Evolutionary conservation across 2,888 invertebrate genomes (phyloP).

Genomic region (Clistopyga incitator): DNA sequence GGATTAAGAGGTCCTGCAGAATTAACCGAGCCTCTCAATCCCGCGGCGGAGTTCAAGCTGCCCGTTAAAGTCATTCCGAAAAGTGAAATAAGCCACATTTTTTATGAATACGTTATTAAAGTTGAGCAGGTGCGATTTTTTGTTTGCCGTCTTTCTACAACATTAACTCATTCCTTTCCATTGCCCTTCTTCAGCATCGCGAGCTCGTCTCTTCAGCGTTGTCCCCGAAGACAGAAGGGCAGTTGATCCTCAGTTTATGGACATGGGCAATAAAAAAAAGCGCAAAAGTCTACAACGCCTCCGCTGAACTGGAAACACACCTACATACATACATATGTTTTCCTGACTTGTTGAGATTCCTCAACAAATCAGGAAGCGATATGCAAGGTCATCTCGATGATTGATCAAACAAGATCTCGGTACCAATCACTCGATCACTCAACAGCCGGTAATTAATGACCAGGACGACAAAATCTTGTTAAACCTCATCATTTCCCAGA

Average conservation of each 20-base stretch:
- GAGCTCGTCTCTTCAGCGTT: not conserved
- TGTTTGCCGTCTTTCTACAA: no score
- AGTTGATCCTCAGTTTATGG: not conserved
- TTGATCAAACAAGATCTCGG: not conserved
- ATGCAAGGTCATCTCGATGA: no score
- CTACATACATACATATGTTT: not conserved
- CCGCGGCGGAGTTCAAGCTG: not conserved
- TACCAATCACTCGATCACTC: not conserved
- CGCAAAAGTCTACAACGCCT: conserved; percentile 9
- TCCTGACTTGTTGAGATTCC: no score
- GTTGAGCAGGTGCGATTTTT: not conserved
- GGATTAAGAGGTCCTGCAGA: conserved; percentile 27
- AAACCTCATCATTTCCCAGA: no score
- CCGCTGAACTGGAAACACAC: conserved; percentile 37
- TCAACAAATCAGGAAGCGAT: no score
- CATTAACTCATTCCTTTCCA: not conserved
- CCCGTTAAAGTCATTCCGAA: not conserved
- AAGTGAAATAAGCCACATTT: conserved; percentile 2
- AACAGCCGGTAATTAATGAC: not conserved
- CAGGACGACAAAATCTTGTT: not conserved
- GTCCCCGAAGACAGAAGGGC: not conserved
- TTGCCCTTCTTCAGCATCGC: not conserved
- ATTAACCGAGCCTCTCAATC: not conserved
- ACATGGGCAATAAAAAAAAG: not conserved
- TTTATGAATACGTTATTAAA: conserved; percentile 29